Percentiles rank a stretch among this genome's conserved stretches.
Conservation (phyloP, 2,797 vertebrate genomes). For the Fundulus diaphanus region DNA sequence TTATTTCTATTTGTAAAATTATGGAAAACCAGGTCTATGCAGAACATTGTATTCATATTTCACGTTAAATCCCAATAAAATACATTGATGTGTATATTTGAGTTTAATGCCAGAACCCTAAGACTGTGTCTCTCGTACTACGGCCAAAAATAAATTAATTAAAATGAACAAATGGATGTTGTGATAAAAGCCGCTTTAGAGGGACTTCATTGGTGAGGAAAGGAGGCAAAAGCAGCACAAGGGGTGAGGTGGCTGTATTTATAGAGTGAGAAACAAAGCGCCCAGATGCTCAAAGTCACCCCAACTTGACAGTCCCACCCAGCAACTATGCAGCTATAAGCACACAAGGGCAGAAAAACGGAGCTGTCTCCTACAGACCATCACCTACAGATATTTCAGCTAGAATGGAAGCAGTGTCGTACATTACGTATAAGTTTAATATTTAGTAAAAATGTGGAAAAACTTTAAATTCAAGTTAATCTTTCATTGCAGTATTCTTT, state of each 20-base stretch:
- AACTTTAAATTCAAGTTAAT: background rate
- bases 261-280: background rate
- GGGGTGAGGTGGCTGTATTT: background rate
- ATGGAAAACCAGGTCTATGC: background rate
- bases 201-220: background rate
- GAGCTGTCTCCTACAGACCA: background rate
- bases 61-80: background rate
- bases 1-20: background rate
- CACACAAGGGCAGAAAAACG: background rate
- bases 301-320: background rate
- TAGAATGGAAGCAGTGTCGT: background rate
- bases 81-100: background rate
- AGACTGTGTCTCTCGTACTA: background rate
- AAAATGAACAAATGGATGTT: slow-evolving; percentile 4
- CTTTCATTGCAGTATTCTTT: background rate
- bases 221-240: background rate
- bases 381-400: background rate
- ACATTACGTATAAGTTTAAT: background rate
- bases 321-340: background rate
- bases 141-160: background rate
- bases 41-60: background rate
- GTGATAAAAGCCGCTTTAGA: background rate
- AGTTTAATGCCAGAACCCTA: background rate
- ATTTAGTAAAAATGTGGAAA: background rate
- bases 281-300: background rate